These are phyloP conservation scores for Dromas ardeola DNA, from an alignment of 2,113 vertebrate species.

Conservation along the genomic window DNA sequence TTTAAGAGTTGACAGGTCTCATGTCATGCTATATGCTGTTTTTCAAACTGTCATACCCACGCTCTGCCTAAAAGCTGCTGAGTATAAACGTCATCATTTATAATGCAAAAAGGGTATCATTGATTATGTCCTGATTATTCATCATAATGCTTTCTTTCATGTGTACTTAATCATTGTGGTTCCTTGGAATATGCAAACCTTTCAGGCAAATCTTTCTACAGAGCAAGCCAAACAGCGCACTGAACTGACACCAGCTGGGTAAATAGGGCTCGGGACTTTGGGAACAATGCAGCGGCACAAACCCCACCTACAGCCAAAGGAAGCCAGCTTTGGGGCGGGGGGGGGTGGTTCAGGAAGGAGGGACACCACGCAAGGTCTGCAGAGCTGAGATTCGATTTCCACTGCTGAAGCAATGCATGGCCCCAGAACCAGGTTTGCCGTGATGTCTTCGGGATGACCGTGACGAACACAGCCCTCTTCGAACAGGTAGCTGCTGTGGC, in stretches of 20 bases:
- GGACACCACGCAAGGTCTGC: rapidly evolving
- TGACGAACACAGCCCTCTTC: neutral
- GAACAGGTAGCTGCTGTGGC: neutral
- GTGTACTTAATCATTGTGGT: slow-evolving; percentile 67
- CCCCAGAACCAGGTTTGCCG: rapidly evolving
- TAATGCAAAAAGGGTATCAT: slow-evolving; percentile 68
- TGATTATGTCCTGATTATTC: slow-evolving; percentile 75
- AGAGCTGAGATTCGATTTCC: neutral
- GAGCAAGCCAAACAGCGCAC: slow-evolving; percentile 37
- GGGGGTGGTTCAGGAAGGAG: neutral
- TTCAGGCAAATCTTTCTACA: slow-evolving; percentile 53
- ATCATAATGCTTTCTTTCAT: slow-evolving; percentile 61
- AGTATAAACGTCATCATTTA: slow-evolving; percentile 59
- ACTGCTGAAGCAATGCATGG: neutral
- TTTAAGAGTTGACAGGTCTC: slow-evolving; percentile 35
- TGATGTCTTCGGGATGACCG: rapidly evolving
- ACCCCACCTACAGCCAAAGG: neutral
- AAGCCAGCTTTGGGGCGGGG: neutral
- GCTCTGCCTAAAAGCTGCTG: slow-evolving; percentile 63
- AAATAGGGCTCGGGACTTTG: slow-evolving; percentile 37
- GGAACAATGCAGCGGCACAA: neutral
- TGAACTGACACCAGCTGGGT: slow-evolving; percentile 67
- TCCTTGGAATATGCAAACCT: slow-evolving; percentile 72
- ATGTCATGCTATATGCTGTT: neutral
- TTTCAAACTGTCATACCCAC: slow-evolving; percentile 57